Conservation (phyloP, 2,113 vertebrate species). For the Collichthys lucidus region DNA sequence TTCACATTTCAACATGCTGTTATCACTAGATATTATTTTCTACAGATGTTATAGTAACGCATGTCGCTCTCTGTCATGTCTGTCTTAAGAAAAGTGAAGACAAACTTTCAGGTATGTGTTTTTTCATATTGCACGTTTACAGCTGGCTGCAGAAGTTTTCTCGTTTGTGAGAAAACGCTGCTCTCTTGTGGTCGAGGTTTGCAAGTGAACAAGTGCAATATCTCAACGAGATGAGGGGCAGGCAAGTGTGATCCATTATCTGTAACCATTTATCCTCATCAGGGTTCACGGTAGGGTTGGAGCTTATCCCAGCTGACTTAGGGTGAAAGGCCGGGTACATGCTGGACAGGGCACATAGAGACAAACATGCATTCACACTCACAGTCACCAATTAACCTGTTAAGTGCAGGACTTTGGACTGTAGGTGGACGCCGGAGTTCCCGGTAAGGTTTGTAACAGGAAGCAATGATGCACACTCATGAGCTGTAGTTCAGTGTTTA, state of each 20-base stretch:
- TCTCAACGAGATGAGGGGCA: neutral
- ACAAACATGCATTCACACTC: too few relatives aligned
- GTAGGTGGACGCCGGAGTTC: too few relatives aligned
- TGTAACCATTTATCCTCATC: too few relatives aligned
- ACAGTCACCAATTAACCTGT: too few relatives aligned
- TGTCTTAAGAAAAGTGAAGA: neutral
- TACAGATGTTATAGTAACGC: neutral
- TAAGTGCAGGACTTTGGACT: too few relatives aligned
- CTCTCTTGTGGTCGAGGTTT: slow-evolving; percentile 48
- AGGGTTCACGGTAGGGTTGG: too few relatives aligned
- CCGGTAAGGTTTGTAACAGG: neutral
- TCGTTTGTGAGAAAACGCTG: slow-evolving; percentile 45
- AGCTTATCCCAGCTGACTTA: too few relatives aligned
- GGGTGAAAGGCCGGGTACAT: too few relatives aligned
- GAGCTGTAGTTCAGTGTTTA: neutral
- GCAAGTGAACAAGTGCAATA: neutral
- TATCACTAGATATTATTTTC: too few relatives aligned
- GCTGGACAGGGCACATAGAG: too few relatives aligned
- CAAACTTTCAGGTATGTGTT: neutral
- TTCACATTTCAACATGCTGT: neutral
- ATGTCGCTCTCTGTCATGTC: neutral
- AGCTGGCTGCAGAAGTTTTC: neutral
- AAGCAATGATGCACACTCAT: neutral
- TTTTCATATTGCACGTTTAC: neutral
- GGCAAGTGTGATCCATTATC: too few relatives aligned